Conservation (phyloP, 2,113 vertebrate species). For the Gymnorhina tibicen region DNA sequence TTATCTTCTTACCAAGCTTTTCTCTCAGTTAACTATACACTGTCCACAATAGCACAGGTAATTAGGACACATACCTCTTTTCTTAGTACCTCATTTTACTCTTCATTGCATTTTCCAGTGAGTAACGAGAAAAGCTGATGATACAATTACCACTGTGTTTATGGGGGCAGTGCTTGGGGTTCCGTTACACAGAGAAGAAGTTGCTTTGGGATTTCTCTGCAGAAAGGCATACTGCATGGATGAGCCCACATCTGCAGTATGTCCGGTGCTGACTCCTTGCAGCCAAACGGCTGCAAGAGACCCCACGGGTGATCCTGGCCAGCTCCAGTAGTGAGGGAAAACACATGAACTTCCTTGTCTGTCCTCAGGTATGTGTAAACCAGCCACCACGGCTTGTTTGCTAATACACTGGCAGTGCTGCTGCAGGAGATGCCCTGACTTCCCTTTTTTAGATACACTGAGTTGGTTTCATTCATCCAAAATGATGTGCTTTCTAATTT, state of each 20-base stretch:
- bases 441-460: not conserved
- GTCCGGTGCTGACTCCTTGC: not conserved
- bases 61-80: not conserved
- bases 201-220: not conserved
- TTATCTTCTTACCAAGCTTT: not conserved
- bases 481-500: not conserved
- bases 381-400: not conserved
- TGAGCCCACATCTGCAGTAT: accelerated
- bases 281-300: not conserved
- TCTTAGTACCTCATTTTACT: not conserved
- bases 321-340: not conserved
- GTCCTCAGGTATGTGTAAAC: too few relatives aligned
- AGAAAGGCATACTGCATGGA: not conserved
- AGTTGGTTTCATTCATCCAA: not conserved
- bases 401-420: not conserved
- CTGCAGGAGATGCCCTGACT: not conserved
- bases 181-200: not conserved
- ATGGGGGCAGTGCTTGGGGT: not conserved
- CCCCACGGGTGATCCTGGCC: accelerated
- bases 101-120: not conserved
- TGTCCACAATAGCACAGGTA: not conserved
- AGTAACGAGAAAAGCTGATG: not conserved
- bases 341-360: not conserved
- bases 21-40: not conserved
- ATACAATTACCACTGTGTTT: not conserved